A percentile compares a stretch with the other conserved stretches of the same genome.
Conservation (phyloP, 2,888 invertebrate genomes). For the Brachylomia viminalis region DNA sequence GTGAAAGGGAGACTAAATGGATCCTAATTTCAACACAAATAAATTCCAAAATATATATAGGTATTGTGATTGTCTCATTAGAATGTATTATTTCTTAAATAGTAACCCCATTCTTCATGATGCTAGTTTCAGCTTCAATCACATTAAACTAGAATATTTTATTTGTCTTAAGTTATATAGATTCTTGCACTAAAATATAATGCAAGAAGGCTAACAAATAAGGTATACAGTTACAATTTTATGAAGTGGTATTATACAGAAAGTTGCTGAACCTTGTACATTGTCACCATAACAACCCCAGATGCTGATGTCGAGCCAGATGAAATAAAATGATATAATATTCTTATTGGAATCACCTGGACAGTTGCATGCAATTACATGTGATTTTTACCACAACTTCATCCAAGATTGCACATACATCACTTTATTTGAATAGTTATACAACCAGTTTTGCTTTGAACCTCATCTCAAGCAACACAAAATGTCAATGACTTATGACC, state of each 20-base stretch:
- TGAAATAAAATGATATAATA: not conserved
- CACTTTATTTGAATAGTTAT: not conserved
- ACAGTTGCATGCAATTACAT: not conserved
- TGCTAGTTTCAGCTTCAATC: not conserved
- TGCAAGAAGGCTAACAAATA: not conserved
- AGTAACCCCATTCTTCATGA: not conserved
- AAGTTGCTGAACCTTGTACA: not conserved
- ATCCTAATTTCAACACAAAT: slow-evolving; percentile 35
- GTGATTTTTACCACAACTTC: slow-evolving; percentile 11
- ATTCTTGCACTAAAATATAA: not conserved
- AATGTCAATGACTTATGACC: slow-evolving; percentile 43
- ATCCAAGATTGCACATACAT: not conserved
- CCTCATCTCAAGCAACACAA: not conserved
- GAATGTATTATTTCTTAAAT: not conserved
- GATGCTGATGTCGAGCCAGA: too few species aligned
- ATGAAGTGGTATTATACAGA: not conserved
- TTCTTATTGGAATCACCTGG: not conserved
- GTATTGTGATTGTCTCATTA: not conserved
- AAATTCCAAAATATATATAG: slow-evolving; percentile 10
- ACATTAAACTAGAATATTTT: not conserved
- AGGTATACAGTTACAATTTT: not conserved
- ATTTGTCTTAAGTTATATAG: too few species aligned
- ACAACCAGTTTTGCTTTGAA: slow-evolving; percentile 26
- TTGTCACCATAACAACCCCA: not conserved
- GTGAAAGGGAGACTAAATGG: slow-evolving; percentile 51